Percentiles rank a stretch among this genome's conserved stretches.
Conservation (phyloP, 2,113 vertebrate species). For the Cryptomyrus ogoouensis region DNA sequence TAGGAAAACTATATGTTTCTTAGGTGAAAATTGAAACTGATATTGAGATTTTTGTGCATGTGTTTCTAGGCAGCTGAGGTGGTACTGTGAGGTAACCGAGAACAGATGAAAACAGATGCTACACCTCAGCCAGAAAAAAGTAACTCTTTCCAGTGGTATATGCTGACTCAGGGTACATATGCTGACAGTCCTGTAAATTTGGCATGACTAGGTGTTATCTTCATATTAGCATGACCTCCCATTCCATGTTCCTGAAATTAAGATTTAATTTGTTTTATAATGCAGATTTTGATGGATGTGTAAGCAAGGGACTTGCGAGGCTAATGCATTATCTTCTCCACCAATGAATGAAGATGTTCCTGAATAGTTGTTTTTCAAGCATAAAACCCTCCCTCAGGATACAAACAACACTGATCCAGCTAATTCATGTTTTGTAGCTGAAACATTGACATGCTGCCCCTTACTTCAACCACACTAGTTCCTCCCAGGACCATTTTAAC, state of each 20-base stretch:
- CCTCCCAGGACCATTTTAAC: slow-evolving; percentile 2
- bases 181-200: neutral
- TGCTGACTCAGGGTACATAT: neutral
- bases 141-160: neutral
- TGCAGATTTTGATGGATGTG: neutral
- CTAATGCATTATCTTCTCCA: neutral
- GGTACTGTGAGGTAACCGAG: neutral
- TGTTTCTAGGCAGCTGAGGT: neutral
- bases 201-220: neutral
- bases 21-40: neutral
- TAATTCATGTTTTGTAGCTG: neutral
- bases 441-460: neutral
- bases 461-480: neutral
- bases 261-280: neutral
- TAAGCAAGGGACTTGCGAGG: neutral
- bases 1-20: neutral
- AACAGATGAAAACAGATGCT: neutral
- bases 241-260: neutral
- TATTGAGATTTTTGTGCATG: neutral
- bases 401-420: neutral
- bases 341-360: neutral
- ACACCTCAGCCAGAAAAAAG: neutral
- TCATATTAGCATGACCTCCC: neutral
- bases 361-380: neutral
- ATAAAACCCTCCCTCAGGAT: neutral